Evolutionary conservation across 2,113 vertebrate species (phyloP), one percentile per base, ranked within the genome.

Genomic region (Phylloscopus trochiloides): DNA sequence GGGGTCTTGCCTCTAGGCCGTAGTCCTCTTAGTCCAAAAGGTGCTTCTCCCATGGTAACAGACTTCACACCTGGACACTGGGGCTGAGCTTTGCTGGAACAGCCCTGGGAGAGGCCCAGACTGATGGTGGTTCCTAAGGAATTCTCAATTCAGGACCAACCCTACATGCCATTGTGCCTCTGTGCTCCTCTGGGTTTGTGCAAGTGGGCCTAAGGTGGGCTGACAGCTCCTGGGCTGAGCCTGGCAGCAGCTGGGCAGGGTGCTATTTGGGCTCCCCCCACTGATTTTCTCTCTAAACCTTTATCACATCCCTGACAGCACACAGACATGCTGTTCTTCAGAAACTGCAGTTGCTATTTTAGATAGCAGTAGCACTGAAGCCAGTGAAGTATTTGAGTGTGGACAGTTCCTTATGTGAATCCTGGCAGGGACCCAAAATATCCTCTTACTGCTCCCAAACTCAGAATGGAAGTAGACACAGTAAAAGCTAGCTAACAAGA

Each of bases 31-130:
- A 36, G 15, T 43, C 65, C 74, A 77, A 45, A 84, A 78, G 9
- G 22, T 20, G 9, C 38, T 71, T 9, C 28, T 86, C 16, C 21
- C 0, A 3, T 3, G 12, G 52, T 54, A 31, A n/a, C 0, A 6
- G 3, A 7, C 26, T 67, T 72, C 48, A 68, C 16, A 76, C 3
- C 7, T 31, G 31, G 14, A 31, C 25, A 31, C 14, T 9, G n/a
- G 10, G 7, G 14, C 14, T 77, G 54, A 21, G 9, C 1, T 87
- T 12, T 77, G 15, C 50, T 65, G 34, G 26, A 12, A 4, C 4
- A 72, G 57, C 32, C 43, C 48, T 72, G 29, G 29, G 36, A 72
- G 38, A 36, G 13, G 22, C 7, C 12, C 51, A 26, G 61, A 29
- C 5, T 47, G 7, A 3, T 48, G 43, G 4, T 54, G 7, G 29